These are phyloP conservation scores for Chouioia cunea DNA, from an alignment of 2,888 invertebrate genomes.

Conservation along the genomic window DNA sequence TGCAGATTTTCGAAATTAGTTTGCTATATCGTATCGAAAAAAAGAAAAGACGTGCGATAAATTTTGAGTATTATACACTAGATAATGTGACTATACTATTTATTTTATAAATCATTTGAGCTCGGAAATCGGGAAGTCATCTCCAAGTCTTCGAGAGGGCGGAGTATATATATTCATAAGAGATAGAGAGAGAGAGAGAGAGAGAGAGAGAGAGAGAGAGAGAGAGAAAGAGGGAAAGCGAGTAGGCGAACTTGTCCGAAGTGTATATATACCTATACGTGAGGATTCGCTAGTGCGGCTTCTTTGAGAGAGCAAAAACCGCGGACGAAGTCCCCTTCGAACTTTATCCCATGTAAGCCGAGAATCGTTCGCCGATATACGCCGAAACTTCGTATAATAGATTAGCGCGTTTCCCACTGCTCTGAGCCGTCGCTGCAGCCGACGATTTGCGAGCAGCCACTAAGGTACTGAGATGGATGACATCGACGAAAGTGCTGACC, in stretches of 20 bases:
- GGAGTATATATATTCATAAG: no score
- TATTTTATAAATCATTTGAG: neutral
- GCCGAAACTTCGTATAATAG: constrained; percentile 24
- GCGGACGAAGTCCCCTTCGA: constrained; percentile 10
- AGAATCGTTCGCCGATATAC: neutral
- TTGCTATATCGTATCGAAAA: neutral
- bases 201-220: no score
- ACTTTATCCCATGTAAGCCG: constrained; percentile 23
- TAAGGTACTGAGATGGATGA: neutral
- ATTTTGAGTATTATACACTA: no score
- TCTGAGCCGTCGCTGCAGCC: neutral
- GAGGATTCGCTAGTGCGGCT: constrained; percentile 40
- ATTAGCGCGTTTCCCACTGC: constrained; percentile 28
- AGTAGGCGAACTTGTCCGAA: constrained; percentile 26
- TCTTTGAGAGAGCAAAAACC: constrained; percentile 24
- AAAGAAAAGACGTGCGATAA: neutral
- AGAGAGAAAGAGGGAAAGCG: no score
- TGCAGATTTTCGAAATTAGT: no score
- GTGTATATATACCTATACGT: neutral
- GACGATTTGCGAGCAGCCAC: no score
- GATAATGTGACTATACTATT: neutral
- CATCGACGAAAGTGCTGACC: constrained; percentile 23
- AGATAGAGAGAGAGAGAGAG: no score
- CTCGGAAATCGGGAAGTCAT: neutral
- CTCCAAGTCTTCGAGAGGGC: neutral